Percentiles rank a stretch among this genome's conserved stretches.
These are phyloP conservation scores for Sminthurides aquaticus DNA, from an alignment of 2,888 invertebrate species.

Conservation along the genomic window DNA sequence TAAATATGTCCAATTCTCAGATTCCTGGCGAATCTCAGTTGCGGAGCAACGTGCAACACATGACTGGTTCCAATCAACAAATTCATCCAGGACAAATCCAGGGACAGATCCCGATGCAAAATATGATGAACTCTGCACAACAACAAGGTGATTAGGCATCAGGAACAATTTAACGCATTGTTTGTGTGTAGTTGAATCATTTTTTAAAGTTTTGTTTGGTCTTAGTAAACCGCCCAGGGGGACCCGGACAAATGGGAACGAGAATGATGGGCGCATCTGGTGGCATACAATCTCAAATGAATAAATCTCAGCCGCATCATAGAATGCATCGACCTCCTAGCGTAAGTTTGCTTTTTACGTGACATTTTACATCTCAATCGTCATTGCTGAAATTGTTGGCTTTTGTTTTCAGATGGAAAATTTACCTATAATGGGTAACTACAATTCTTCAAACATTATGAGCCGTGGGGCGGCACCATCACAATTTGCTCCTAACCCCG, in stretches of 20 bases:
- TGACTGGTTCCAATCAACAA: conserved; percentile 2
- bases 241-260: conserved; percentile 20
- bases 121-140: conserved; percentile 16
- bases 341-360: conserved; percentile 1
- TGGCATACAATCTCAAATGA: conserved; percentile 29
- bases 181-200: not conserved
- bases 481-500: not conserved
- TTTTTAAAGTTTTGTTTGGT: not conserved
- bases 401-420: not conserved
- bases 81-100: conserved; percentile 44
- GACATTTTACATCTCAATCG: not conserved
- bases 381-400: not conserved
- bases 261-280: conserved; percentile 28
- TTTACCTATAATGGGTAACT: not conserved
- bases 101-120: conserved; percentile 45
- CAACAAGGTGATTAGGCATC: not conserved
- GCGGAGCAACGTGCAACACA: not conserved
- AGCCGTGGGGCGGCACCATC: not conserved
- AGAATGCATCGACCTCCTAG: conserved; percentile 49
- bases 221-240: not conserved
- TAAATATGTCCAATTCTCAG: not conserved
- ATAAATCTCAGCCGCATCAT: conserved; percentile 44
- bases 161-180: not conserved
- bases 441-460: conserved; percentile 45
- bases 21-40: conserved; percentile 1